phyloP scores from a whole-genome alignment of 2,888 invertebrate species.

The Diadegma fenestrale region DNA sequence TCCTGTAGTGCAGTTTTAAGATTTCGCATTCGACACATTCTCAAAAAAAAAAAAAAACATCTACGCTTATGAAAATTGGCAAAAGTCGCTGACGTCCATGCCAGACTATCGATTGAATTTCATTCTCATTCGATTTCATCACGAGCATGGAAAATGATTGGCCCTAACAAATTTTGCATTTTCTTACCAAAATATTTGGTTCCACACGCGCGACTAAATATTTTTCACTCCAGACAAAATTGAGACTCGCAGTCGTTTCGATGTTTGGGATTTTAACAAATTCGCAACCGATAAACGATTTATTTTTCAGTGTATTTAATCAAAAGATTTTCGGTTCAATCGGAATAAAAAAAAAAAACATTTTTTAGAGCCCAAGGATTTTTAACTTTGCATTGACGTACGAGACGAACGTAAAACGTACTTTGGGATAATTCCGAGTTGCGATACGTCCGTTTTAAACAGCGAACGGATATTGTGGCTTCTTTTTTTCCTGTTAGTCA shows the following conservation, averaged over 20 bases:
- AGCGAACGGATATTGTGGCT: slow-evolving; percentile 25
- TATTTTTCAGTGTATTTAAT: too few relatives aligned
- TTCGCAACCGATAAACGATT: too few relatives aligned
- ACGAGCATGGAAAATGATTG: background rate
- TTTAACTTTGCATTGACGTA: background rate
- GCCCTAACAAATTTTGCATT: background rate
- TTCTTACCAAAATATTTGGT: background rate
- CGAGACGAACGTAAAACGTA: background rate
- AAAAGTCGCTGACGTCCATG: background rate
- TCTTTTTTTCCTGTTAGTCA: slow-evolving; percentile 57
- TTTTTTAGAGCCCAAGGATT: background rate
- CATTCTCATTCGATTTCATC: background rate
- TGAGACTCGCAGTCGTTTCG: background rate
- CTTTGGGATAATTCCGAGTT: background rate
- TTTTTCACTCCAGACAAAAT: background rate
- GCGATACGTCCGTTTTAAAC: background rate
- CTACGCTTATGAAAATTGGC: background rate
- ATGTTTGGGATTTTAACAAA: too few relatives aligned
- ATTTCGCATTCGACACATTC: background rate
- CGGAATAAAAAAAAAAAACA: too few relatives aligned
- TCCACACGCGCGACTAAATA: background rate
- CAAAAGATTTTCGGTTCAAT: too few relatives aligned
- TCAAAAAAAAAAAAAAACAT: background rate
- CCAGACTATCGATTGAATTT: background rate
- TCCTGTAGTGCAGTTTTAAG: background rate